These are phyloP conservation scores for Gymnoscopelus braueri DNA, from an alignment of 2,797 vertebrate genomes.

Conservation along the genomic window DNA sequence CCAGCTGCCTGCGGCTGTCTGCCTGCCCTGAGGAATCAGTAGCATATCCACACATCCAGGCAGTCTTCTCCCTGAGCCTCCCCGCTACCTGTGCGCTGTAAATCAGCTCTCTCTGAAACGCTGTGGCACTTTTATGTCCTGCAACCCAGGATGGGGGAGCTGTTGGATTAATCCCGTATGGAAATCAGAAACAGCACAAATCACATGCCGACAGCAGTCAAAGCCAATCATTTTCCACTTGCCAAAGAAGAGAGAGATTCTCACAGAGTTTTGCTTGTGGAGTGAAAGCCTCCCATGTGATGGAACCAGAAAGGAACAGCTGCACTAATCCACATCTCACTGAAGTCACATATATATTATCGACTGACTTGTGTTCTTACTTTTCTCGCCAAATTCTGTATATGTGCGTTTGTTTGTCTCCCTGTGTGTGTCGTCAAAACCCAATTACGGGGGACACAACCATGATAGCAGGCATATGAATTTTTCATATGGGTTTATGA, in stretches of 20 bases:
- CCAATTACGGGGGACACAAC: constrained; percentile 72
- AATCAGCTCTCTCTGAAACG: constrained; percentile 46
- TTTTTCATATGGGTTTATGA: constrained; percentile 71
- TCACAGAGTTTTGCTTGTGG: constrained; percentile 13
- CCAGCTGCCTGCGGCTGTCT: constrained; percentile 38
- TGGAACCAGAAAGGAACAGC: constrained; percentile 19
- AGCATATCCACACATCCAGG: constrained; percentile 43
- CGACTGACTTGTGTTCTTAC: constrained; percentile 24
- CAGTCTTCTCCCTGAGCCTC: constrained; percentile 49
- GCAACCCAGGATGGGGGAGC: constrained; percentile 23
- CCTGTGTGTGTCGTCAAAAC: constrained; percentile 61
- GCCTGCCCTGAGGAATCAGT: constrained; percentile 40
- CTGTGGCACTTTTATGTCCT: constrained; percentile 45
- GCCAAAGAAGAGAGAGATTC: constrained; percentile 10
- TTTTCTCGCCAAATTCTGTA: neutral
- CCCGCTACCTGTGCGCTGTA: constrained; percentile 35
- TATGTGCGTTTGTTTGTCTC: neutral
- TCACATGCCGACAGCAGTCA: constrained; percentile 16
- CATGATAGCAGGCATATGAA: constrained; percentile 67
- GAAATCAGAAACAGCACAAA: constrained; percentile 9
- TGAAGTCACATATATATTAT: constrained; percentile 31
- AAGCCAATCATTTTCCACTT: constrained; percentile 26
- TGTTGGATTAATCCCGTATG: constrained; percentile 36
- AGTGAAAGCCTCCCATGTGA: constrained; percentile 29
- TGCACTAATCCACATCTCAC: constrained; percentile 33